Conservation (phyloP, 2,113 vertebrate genomes). For the Macaca mulatta region DNA sequence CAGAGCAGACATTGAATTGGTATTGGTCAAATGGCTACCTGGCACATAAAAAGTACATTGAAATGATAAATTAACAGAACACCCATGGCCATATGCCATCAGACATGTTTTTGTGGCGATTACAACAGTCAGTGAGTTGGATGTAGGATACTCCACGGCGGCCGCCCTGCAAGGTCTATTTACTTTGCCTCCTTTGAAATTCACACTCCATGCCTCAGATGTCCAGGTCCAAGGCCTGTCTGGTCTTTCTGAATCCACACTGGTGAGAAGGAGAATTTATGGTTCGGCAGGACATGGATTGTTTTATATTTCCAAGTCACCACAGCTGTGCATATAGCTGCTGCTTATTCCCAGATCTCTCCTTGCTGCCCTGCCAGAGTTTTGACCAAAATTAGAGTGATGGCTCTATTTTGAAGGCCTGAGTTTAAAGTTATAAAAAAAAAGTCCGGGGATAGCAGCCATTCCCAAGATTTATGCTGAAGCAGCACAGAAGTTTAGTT, state of each 20-base stretch:
- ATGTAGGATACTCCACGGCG: background rate
- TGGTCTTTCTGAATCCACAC: background rate
- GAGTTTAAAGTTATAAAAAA: background rate
- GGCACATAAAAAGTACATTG: background rate
- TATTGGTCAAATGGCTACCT: background rate
- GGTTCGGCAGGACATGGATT: background rate
- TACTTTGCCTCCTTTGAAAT: background rate
- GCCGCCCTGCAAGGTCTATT: background rate
- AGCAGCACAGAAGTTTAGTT: conserved; percentile 27
- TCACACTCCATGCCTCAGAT: background rate
- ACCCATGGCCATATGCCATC: background rate
- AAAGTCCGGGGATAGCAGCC: background rate
- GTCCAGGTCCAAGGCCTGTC: background rate
- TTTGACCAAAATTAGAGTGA: background rate
- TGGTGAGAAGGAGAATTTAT: background rate
- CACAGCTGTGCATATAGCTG: background rate
- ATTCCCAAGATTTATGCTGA: conserved; percentile 27
- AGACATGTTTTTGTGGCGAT: background rate
- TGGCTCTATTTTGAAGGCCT: background rate
- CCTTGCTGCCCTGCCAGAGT: background rate
- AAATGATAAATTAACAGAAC: background rate
- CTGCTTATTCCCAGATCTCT: background rate
- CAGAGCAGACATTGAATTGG: background rate
- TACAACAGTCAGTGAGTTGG: background rate
- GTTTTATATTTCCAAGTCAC: background rate